phyloP scores from a whole-genome alignment of 2,888 invertebrate genomes.

The Tetragonula carbonaria region DNA sequence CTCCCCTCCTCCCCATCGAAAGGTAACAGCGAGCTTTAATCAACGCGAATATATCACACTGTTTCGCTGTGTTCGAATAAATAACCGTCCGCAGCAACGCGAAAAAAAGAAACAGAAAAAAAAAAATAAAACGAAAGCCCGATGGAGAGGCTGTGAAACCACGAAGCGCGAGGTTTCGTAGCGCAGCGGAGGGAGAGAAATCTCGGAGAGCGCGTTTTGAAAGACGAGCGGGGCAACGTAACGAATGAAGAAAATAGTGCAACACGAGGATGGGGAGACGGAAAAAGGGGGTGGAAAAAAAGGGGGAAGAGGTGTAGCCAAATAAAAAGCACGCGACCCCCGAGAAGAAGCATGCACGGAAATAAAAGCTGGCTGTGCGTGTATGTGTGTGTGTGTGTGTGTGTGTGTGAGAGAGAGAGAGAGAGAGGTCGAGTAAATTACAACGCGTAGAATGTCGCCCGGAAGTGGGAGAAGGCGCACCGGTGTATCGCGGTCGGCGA shows the following conservation, averaged over 20 bases:
- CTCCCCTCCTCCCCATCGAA: too few relatives aligned
- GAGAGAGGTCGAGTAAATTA: conserved; percentile 58
- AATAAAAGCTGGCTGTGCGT: conserved; percentile 21
- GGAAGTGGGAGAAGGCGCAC: conserved; percentile 21
- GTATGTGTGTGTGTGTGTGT: too few relatives aligned
- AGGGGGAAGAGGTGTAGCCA: neutral
- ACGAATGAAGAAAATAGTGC: conserved; percentile 18
- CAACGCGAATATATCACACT: neutral
- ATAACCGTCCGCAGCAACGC: too few relatives aligned
- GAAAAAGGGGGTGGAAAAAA: neutral
- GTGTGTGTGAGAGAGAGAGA: too few relatives aligned
- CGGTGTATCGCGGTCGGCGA: conserved; percentile 28
- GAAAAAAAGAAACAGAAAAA: neutral
- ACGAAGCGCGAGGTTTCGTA: too few relatives aligned
- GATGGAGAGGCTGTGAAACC: too few relatives aligned
- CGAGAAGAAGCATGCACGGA: neutral
- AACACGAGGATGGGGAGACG: neutral
- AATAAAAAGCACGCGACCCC: neutral
- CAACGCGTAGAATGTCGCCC: conserved; percentile 50
- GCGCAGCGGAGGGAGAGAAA: neutral
- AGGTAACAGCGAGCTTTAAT: neutral
- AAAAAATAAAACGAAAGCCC: neutral
- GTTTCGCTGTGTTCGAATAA: neutral
- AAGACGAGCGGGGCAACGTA: neutral
- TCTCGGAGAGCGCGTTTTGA: neutral